These are phyloP conservation scores for Anolis carolinensis DNA, from an alignment of 2,113 vertebrate genomes.

Conservation along the genomic window DNA sequence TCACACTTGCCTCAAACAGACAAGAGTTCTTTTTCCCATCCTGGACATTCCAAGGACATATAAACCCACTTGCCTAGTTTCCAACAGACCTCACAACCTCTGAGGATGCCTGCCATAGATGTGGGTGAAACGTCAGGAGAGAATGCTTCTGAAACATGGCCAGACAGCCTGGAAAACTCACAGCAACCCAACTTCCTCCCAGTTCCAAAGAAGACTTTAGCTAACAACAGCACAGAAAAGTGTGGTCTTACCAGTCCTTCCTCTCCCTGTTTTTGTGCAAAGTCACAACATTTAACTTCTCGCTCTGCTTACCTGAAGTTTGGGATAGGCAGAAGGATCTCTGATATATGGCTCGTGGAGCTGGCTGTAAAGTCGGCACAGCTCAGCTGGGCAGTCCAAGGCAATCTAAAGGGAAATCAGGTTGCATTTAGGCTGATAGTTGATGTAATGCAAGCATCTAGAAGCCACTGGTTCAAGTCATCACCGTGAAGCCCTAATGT, in stretches of 20 bases:
- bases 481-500: background rate
- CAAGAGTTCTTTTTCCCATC: no score
- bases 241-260: background rate
- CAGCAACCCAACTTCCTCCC: no score
- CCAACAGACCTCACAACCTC: no score
- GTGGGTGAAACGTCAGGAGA: no score
- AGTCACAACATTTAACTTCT: background rate
- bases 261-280: background rate
- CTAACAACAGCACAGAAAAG: no score
- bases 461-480: background rate
- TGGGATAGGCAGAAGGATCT: conserved; percentile 91
- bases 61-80: no score
- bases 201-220: no score
- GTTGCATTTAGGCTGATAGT: background rate
- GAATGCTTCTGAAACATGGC: no score
- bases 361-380: conserved; percentile 83
- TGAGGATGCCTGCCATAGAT: no score
- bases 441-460: background rate
- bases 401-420: conserved; percentile 76
- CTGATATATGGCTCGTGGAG: conserved; percentile 91
- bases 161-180: no score
- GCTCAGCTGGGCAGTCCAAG: conserved; percentile 86
- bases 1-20: no score
- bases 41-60: no score
- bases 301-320: conserved; percentile 84